Evolutionary conservation across 2,113 vertebrate species (phyloP).

Genomic region (Lucifuga dentata): DNA sequence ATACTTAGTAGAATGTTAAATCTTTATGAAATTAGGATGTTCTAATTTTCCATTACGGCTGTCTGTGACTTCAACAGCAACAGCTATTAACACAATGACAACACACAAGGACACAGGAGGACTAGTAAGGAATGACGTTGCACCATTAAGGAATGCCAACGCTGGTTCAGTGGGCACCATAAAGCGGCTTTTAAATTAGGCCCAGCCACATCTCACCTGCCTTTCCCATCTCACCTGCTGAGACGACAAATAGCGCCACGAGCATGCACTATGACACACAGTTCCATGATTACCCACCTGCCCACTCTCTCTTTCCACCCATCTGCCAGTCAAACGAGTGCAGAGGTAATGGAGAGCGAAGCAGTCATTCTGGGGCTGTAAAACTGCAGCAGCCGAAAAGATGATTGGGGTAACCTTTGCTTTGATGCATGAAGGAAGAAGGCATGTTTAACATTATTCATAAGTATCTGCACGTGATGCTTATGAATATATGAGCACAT

Average conservation of each 20-base stretch:
- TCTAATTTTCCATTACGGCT: background rate
- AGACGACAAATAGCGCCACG: constrained; percentile 59
- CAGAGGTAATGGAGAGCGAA: constrained; percentile 79
- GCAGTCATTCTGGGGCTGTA: constrained; percentile 66
- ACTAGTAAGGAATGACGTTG: constrained; percentile 44
- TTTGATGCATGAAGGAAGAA: constrained; percentile 69
- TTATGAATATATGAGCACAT: too few species aligned
- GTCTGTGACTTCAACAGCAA: constrained; percentile 21
- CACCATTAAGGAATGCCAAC: constrained; percentile 76
- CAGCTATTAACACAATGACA: constrained; percentile 47
- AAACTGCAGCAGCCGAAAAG: constrained; percentile 66
- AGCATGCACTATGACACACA: constrained; percentile 55
- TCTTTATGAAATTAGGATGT: constrained; percentile 8
- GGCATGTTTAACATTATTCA: constrained; percentile 62
- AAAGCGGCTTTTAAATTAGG: constrained; percentile 74
- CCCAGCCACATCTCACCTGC: constrained; percentile 61
- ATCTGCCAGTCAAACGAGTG: constrained; percentile 77
- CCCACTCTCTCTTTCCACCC: constrained; percentile 65
- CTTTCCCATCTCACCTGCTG: constrained; percentile 62
- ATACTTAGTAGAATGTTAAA: constrained; percentile 29
- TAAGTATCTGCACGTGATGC: constrained; percentile 5
- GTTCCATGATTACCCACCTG: constrained; percentile 68
- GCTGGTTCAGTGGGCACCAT: constrained; percentile 70
- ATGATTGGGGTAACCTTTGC: constrained; percentile 77
- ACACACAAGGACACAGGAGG: constrained; percentile 48